Base-by-base conservation (phyloP, 2,888 invertebrate genomes). In the Platerodrilus igneus region DNA sequence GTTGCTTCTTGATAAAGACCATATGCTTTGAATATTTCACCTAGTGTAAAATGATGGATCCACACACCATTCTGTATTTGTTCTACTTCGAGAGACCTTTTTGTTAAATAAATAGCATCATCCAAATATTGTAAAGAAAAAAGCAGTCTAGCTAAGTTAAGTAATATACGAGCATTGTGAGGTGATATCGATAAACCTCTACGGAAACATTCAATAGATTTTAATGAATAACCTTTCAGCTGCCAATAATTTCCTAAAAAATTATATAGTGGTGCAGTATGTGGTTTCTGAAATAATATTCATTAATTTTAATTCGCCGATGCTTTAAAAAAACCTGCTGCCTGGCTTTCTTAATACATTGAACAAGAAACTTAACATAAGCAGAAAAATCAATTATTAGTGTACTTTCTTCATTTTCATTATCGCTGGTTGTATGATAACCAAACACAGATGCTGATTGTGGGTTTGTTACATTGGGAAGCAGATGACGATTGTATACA, bases 191-290 rank as follows among this genome's bases (percentile, higher is more conserved):
- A 83, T 13, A 91, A 73, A 3, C 89, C 90, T 58, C 87, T 76
- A 45, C 91, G 77, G 68, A 91, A 92, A 65, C 91, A 92, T 67
- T 92, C 91, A 45, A 92, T 90, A 1, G 90, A 86, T 59, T 82
- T 80, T 59, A 85, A 77, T 4, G 90, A 86, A 62, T 91, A 86
- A 3, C 91, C 91, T 66, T 89, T 87, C 52, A 91, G 86, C 47
- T 90, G 77, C 87, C 88, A 91, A 67, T 87, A 91, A 68, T 92
- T 91, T 2, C 91, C 91, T 59, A 92, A 89, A 67, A 91, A 88
- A 65, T 90, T 91, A 65, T 88, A 90, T 31, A 90, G 73, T 59
- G 87, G 85, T 14, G 87, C 83, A 35, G 86, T 86, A 58, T 84
- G 84, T 41, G 87, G 86, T 68, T 88, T 89, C 73, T 79, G 47